Base-by-base conservation (phyloP, 1,140 invertebrate species). In the Hermatobates lingyangjiaoensis region DNA sequence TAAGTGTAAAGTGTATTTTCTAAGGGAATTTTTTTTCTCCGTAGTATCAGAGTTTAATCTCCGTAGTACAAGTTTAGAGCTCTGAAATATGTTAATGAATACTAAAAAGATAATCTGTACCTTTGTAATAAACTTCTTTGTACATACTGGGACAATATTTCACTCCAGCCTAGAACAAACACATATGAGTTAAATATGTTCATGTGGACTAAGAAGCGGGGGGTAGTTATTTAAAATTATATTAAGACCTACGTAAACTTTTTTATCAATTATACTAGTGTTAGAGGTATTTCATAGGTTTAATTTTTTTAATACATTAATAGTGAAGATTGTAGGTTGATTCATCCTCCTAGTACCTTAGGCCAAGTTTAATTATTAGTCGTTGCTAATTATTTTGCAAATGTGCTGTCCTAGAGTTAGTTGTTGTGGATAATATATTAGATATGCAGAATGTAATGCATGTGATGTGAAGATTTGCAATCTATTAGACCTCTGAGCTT, bases 141-240 rank as follows among this genome's bases (percentile, higher is more conserved):
- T 86, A 79, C 83, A 87, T 87, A 60, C 81, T 86, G 48, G 83
- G 81, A 66, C 84, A 88, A 60, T 82, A 80, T 66, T 86, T 86
- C 50, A 77, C 77, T 50, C 71, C 72, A 63, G 72, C 68, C 73
- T 76, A 71, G 54, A 74, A 75, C 23, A 51, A 44, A 42, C 45
- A 12, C 18, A 18, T 34, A 12, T 34, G 10, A 12, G 10, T 34
- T 34, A 34, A 34, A 10, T 34, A 34, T 34, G 18, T 34, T 12
- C 30, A 34, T 34, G 18, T 34, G 10, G 10, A 34, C n/a, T 34
- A 34, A 12, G 10, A 12, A 12, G 10, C 30, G 18, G 10, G 18
- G 30, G 18, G 18, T 18, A 34, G 10, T 34, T 12, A 34, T 34
- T 34, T 34, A 34, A 18, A 34, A 34, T 34, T 18, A 34, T 34